Base-by-base conservation (phyloP, 2,797 vertebrate genomes). In the Danio jaintianensis region DNA sequence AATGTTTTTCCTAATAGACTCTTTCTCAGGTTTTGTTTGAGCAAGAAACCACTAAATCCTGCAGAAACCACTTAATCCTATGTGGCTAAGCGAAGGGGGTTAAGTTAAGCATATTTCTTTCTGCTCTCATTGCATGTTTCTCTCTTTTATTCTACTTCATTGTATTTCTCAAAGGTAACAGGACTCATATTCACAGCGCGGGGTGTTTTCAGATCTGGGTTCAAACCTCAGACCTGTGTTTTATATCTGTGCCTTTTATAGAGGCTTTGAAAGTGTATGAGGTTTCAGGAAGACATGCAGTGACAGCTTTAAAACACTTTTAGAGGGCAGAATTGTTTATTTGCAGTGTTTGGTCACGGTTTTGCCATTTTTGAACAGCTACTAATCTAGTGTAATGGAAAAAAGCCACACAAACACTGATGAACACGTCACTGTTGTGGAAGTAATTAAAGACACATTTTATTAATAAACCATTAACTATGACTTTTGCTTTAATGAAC, bases 311-410 rank as follows among this genome's bases (percentile, higher is more conserved):
- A 61, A 71, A 78, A 55, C 58, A 62, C 38, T 50, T 68, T 13
- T 45, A 53, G 58, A 78, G 75, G 83, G 72, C 56, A 61, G 55
- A 59, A 22, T 79, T 75, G 84, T 80, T 81, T 83, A 75, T 84
- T 82, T 77, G 40, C 10, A 62, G 62, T 72, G 50, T 79, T 78
- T 4, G 73, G 62, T 77, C 38, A 22, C 63, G 36, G 63, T 80
- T 78, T 50, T 76, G 61, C 47, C 22, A 58, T 62, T 62, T 55
- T 80, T 43, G 53, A 61, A 45, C 47, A 72, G 69, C 50, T 79
- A 53, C 18, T 43, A 55, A 79, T 83, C 55, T 62, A 75, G 73
- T 6, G 52, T 64, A 40, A 47, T 9, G 63, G 59, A 77, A 75
- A n/a, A 18, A 77, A 15, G 58, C 42, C 3, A 68, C 75, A 83